Evolutionary conservation across 92 coral and sea anemone species (phyloP).

Genomic region (Epizoanthus illoricatus): DNA sequence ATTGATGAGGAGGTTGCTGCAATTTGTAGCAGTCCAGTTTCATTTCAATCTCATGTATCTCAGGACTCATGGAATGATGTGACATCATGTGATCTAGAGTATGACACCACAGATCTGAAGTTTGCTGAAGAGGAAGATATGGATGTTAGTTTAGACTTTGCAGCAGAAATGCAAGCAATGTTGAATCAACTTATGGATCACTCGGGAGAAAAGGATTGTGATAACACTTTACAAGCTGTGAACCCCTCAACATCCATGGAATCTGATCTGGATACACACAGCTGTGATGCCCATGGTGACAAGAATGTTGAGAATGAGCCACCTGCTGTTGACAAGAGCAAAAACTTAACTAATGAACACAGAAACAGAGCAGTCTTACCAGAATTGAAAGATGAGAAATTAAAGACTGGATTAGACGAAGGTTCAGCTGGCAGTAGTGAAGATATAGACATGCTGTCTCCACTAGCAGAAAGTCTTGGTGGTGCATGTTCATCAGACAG

Average conservation of each 20-base stretch:
- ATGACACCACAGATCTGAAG: constrained; percentile 54
- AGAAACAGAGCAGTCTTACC: background rate
- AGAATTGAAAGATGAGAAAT: background rate
- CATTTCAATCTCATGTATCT: constrained; percentile 16
- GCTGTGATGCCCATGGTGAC: background rate
- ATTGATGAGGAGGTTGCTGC: constrained; percentile 37
- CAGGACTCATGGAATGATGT: constrained; percentile 11
- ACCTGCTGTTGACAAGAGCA: background rate
- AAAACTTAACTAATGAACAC: background rate
- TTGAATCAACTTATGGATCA: constrained; percentile 49
- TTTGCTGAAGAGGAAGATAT: constrained; percentile 40
- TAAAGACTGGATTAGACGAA: background rate
- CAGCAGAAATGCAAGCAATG: constrained; percentile 77
- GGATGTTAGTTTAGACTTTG: constrained; percentile 71
- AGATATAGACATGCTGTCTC: no score
- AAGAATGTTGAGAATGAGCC: background rate
- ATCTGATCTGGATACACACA: background rate
- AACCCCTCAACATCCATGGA: background rate
- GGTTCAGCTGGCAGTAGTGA: no score
- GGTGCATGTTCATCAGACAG: constrained; percentile 13
- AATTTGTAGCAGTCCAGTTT: constrained; percentile 36
- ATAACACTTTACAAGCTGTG: background rate
- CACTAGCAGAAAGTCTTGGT: background rate
- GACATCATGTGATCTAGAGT: constrained; percentile 46
- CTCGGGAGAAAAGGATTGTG: background rate